Evolutionary conservation across 2,797 vertebrate species (phyloP).

Genomic region (Sciurus vulgaris): DNA sequence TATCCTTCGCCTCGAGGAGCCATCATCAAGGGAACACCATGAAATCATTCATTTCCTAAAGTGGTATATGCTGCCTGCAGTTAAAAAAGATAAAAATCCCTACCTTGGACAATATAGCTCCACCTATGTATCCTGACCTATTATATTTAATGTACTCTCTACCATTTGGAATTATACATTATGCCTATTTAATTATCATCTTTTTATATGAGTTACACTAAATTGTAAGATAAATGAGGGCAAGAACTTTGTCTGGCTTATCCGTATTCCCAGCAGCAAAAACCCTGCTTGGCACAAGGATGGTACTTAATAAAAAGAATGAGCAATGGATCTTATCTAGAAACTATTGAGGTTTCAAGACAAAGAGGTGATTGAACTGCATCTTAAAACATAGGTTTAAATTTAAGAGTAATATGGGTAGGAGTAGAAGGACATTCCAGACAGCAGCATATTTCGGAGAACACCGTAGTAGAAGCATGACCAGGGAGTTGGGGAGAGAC

Average conservation of each 20-base stretch:
- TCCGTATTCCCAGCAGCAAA: background rate
- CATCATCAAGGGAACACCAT: background rate
- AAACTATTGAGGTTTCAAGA: conserved; percentile 8
- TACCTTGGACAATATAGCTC: background rate
- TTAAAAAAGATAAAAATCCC: background rate
- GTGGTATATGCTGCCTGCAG: background rate
- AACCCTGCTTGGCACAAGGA: background rate
- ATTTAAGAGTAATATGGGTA: background rate
- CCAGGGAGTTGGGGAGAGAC: no score
- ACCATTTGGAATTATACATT: background rate
- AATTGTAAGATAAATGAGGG: background rate
- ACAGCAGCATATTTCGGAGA: background rate
- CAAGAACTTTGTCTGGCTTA: background rate
- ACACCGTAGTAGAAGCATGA: background rate
- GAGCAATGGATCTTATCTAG: background rate
- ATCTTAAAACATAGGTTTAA: background rate
- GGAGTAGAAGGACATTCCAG: background rate
- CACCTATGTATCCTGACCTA: background rate
- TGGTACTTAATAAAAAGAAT: background rate
- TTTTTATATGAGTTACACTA: background rate
- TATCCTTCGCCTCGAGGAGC: background rate
- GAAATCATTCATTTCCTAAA: background rate
- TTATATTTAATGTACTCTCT: background rate
- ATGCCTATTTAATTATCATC: background rate
- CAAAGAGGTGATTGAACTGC: background rate